Evolutionary conservation across 2,888 invertebrate genomes (phyloP), one percentile per base, ranked within the genome.

Genomic region (Agrochola circellaris): DNA sequence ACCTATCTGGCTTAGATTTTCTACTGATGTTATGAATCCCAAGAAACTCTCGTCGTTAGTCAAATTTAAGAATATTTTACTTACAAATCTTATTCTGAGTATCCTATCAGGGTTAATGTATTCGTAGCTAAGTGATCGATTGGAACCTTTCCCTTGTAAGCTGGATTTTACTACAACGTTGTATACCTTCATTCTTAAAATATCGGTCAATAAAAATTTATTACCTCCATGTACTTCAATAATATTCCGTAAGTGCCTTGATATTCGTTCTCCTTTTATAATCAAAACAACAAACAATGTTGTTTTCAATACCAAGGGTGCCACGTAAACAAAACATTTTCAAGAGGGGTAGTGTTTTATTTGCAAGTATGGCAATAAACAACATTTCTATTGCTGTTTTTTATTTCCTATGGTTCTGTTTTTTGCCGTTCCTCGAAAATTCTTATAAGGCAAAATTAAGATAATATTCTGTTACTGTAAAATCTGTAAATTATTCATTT

Each of bases 271-370:
- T 68, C 60, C 2, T 61, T 80, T 71, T 65, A 66, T 80, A 74
- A 82, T 82, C 66, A 86, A 84, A 86, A 85, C 82, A 84, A 83
- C 77, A 67, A 83, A 79, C 81, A 77, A 69, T 75, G 48, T 75
- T 85, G 86, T 84, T 84, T 85, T 85, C 83, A 82, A 82, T 70
- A 74, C 71, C 64, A 56, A 71, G 54, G 69, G 26, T 51, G 60
- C 77, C 68, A 74, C 69, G 85, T 86, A 88, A 89, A 88, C 86
- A 89, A 83, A 88, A 80, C 83, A 81, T 80, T 88, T 84, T 83
- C 64, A 66, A 87, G 83, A 30, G 56, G 64, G 71, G 62, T 54
- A 45, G 42, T 71, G 17, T 51, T 75, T 69, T 84, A 80, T 75
- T 75, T 61, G 42, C 13, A 81, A 69, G 74, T 65, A 65, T 17